A percentile compares a stretch with the other conserved stretches of the same genome.
Evolutionary conservation across 2,797 vertebrate species (phyloP).

Genomic region (Hyperoplus lanceolatus): DNA sequence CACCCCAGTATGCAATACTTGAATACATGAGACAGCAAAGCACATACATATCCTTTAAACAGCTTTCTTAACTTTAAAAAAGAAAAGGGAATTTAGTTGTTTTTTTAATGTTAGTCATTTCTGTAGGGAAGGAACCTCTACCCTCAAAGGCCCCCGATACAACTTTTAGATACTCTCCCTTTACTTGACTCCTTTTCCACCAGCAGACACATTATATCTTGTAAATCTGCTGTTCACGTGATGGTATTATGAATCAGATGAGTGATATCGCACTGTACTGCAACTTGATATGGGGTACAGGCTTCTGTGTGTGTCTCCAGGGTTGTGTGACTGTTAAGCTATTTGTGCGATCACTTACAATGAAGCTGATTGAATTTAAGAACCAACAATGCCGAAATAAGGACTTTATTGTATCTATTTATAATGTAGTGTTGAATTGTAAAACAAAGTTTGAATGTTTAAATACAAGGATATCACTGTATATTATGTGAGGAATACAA

Average conservation of each 20-base stretch:
- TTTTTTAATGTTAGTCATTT: neutral
- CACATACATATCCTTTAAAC: neutral
- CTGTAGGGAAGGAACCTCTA: slow-evolving; percentile 2
- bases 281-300: neutral
- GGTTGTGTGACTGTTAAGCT: slow-evolving; percentile 12
- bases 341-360: slow-evolving; percentile 20
- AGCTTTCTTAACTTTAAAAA: neutral
- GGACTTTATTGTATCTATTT: neutral
- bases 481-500: neutral
- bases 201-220: slow-evolving; percentile 7
- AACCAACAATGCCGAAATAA: neutral
- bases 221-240: neutral
- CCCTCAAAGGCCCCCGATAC: neutral
- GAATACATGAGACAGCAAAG: neutral
- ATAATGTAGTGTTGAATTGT: neutral
- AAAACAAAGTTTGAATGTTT: neutral
- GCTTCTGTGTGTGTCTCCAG: slow-evolving; percentile 3
- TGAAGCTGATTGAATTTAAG: slow-evolving; percentile 3
- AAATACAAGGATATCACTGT: neutral
- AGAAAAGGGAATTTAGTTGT: too few relatives aligned
- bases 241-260: slow-evolving; percentile 29
- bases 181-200: slow-evolving; percentile 9
- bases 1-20: too few relatives aligned
- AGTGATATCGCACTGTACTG: slow-evolving; percentile 1
- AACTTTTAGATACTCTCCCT: slow-evolving; percentile 2